Conservation (phyloP, 2,797 vertebrate genomes). For the Rhinoraja longicauda region DNA sequence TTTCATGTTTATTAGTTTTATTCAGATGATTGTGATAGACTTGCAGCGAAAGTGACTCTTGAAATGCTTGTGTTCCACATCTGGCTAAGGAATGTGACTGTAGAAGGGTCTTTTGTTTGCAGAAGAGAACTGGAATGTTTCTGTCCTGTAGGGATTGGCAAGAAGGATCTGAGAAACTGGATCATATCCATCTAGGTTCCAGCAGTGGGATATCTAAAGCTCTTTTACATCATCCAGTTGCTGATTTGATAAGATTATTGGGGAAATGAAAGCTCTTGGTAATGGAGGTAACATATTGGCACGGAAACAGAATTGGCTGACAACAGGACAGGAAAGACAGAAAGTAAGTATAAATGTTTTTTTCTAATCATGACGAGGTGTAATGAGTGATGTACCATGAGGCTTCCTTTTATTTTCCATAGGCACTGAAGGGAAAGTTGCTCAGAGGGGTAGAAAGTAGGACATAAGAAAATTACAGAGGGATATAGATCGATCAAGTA, state of each 20-base stretch:
- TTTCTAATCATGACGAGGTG: no score
- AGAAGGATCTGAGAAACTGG: constrained; percentile 5
- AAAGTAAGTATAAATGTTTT: no score
- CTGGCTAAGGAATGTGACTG: constrained; percentile 46
- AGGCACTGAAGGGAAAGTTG: no score
- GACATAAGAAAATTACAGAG: no score
- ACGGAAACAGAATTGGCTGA: no score
- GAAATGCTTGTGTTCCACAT: constrained; percentile 46
- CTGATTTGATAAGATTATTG: neutral
- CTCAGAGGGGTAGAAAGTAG: no score
- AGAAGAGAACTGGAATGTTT: constrained; percentile 40
- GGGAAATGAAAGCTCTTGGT: no score
- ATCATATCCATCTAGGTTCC: neutral
- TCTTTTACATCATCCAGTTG: neutral
- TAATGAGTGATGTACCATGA: no score
- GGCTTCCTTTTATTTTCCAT: no score
- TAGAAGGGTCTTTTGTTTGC: constrained; percentile 40
- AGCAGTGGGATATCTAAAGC: neutral
- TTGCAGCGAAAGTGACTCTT: neutral
- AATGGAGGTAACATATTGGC: no score
- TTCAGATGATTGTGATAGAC: neutral
- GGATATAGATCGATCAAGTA: no score
- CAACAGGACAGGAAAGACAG: no score
- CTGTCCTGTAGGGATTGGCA: constrained; percentile 39
- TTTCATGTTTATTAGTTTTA: neutral